These are phyloP conservation scores for Enteromius paludinosus DNA, from an alignment of 2,797 vertebrate genomes.

Conservation along the genomic window DNA sequence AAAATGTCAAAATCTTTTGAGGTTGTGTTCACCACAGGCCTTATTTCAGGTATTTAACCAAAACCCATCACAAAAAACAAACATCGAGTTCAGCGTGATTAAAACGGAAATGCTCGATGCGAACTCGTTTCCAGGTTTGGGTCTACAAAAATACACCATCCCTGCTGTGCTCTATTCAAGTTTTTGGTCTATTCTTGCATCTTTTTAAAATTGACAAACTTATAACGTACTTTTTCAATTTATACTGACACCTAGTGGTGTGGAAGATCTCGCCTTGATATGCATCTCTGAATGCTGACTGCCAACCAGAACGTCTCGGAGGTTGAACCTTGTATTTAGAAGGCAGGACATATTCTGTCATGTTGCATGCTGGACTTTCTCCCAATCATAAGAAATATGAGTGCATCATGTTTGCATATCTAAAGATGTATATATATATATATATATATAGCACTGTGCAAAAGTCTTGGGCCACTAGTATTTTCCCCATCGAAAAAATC, in stretches of 20 bases:
- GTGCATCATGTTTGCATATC: too few species aligned
- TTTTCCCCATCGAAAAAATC: too few species aligned
- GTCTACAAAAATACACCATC: not conserved
- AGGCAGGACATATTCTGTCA: not conserved
- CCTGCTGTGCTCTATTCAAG: not conserved
- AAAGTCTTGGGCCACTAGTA: too few species aligned
- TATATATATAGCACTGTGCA: too few species aligned
- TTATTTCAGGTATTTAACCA: not conserved
- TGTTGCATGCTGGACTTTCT: too few species aligned
- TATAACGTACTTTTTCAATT: not conserved
- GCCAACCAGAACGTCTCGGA: not conserved
- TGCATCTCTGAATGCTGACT: not conserved
- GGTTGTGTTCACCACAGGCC: not conserved
- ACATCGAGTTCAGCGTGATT: not conserved
- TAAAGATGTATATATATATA: too few species aligned
- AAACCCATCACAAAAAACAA: not conserved
- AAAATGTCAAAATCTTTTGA: not conserved
- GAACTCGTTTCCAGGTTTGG: not conserved
- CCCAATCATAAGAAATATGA: too few species aligned
- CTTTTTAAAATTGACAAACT: not conserved
- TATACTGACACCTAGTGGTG: not conserved
- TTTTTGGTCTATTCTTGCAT: not conserved
- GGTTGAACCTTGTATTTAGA: not conserved
- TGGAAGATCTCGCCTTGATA: not conserved
- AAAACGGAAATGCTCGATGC: not conserved